Evolutionary conservation across 1,140 invertebrate genomes (phyloP).

Genomic region (Orussus abietinus): DNA sequence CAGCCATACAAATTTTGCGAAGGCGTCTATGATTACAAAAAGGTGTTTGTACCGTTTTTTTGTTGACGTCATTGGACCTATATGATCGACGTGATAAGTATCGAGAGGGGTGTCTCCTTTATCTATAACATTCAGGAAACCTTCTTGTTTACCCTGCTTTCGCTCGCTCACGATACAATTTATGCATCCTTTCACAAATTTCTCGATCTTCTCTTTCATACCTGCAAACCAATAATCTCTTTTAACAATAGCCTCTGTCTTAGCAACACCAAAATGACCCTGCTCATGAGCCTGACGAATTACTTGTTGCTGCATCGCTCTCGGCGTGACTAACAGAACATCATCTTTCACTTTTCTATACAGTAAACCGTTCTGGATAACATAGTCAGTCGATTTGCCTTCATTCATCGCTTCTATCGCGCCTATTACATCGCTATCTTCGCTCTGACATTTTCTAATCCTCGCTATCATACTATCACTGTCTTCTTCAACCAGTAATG

Average conservation of each 20-base stretch:
- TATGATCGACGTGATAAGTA: constrained; percentile 32
- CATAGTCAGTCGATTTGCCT: background rate
- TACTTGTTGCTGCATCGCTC: constrained; percentile 23
- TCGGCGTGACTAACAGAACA: constrained; percentile 17
- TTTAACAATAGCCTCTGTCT: constrained; percentile 35
- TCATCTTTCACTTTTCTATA: constrained; percentile 9
- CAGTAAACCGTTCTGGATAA: constrained; percentile 11
- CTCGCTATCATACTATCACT: background rate
- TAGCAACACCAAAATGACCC: constrained; percentile 36
- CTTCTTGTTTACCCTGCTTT: constrained; percentile 45
- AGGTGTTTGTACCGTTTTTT: constrained; percentile 14
- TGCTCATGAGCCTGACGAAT: constrained; percentile 27
- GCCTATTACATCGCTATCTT: background rate
- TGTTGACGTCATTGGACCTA: constrained; percentile 20
- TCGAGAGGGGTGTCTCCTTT: constrained; percentile 26
- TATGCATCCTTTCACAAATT: constrained; percentile 33
- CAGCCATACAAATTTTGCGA: constrained; percentile 23
- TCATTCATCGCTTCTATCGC: background rate
- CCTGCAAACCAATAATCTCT: constrained; percentile 39
- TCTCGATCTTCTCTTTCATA: constrained; percentile 28
- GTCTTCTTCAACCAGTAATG: background rate
- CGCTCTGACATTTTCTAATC: background rate
- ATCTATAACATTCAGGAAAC: constrained; percentile 29
- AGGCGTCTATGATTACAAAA: constrained; percentile 20
- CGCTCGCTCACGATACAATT: constrained; percentile 36